Conservation (phyloP, 2,113 vertebrate species). For the Eira barbara region DNA sequence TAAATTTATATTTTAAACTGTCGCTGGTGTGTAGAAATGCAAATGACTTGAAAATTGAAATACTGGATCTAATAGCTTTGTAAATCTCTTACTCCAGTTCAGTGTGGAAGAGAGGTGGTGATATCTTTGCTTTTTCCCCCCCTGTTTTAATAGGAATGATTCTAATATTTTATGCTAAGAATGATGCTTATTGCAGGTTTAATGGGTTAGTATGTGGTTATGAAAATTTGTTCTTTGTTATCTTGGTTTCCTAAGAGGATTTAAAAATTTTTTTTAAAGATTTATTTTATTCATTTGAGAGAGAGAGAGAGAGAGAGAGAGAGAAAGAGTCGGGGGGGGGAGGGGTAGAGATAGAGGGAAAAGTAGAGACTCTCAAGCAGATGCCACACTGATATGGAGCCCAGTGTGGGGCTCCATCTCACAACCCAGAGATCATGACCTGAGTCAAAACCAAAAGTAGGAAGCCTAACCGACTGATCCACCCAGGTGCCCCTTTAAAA, state of each 20-base stretch:
- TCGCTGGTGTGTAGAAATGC: not conserved
- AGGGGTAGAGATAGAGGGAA: not conserved
- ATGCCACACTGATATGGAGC: not conserved
- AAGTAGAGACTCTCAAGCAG: not conserved
- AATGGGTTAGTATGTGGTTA: too few relatives aligned
- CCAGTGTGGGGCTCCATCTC: not conserved
- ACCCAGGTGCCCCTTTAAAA: not conserved
- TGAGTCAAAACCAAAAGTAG: not conserved
- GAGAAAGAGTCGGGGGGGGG: too few relatives aligned
- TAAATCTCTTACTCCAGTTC: not conserved
- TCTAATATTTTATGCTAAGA: not conserved
- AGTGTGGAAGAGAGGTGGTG: not conserved
- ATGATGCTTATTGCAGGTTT: not conserved
- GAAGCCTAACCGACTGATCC: not conserved
- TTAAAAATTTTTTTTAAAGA: not conserved
- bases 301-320: too few relatives aligned
- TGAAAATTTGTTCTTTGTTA: not conserved
- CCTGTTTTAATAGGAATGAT: not conserved
- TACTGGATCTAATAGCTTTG: not conserved
- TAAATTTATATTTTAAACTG: not conserved
- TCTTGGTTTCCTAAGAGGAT: not conserved
- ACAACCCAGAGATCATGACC: not conserved
- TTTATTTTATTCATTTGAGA: not conserved
- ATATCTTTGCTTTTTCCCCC: not conserved
- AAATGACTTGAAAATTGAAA: not conserved